Evolutionary conservation across 35 echinoderm and acorn worm genomes (phyloP).

Genomic region (Apostichopus japonicus): DNA sequence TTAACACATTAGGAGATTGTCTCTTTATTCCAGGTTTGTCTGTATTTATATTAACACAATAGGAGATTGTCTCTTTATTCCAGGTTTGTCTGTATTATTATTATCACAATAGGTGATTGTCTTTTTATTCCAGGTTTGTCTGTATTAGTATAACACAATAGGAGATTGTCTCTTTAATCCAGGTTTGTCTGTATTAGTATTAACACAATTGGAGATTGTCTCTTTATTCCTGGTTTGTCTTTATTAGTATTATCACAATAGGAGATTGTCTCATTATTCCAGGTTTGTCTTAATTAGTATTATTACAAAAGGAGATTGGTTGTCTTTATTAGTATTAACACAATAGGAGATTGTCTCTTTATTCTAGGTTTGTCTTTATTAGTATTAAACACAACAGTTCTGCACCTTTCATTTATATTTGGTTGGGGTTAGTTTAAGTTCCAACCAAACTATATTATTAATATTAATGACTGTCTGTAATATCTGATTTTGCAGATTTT

Average conservation of each 20-base stretch:
- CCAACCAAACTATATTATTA: too few relatives aligned
- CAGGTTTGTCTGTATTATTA: too few relatives aligned
- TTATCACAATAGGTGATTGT: constrained; percentile 78
- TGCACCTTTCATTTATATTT: too few relatives aligned
- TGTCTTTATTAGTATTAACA: not conserved
- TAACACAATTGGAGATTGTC: constrained; percentile 64
- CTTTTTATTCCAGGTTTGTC: constrained; percentile 87
- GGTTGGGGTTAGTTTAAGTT: too few relatives aligned
- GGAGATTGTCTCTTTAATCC: constrained; percentile 61
- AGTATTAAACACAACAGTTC: too few relatives aligned
- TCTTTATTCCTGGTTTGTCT: constrained; percentile 85
- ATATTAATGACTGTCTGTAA: too few relatives aligned
- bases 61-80: too few relatives aligned
- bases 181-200: constrained; percentile 46
- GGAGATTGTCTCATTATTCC: constrained; percentile 63
- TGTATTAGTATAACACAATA: not conserved
- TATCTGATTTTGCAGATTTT: too few relatives aligned
- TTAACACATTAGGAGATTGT: too few relatives aligned
- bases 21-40: too few relatives aligned
- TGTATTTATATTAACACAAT: not conserved
- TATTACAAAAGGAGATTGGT: not conserved
- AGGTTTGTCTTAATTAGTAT: constrained; percentile 46
- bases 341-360: too few relatives aligned
- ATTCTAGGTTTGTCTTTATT: too few relatives aligned
- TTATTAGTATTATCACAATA: not conserved